These are phyloP conservation scores for Pangasius macronema DNA, from an alignment of 2,797 vertebrate species.

Conservation along the genomic window DNA sequence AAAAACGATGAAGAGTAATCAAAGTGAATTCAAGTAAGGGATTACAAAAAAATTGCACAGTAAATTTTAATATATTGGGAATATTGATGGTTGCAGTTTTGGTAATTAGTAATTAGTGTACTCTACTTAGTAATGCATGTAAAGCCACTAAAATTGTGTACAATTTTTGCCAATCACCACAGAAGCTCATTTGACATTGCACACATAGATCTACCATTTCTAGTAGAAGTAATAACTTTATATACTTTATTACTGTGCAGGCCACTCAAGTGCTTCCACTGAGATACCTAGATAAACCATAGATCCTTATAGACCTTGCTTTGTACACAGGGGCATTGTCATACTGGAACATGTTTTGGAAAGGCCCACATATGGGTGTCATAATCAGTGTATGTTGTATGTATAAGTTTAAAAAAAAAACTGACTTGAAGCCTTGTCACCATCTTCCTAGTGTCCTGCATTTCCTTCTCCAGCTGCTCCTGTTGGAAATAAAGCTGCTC, in stretches of 20 bases:
- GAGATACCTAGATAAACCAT: not conserved
- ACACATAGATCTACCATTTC: not conserved
- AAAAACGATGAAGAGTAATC: not conserved
- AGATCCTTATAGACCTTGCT: not conserved
- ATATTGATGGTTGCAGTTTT: not conserved
- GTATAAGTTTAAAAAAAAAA: not conserved
- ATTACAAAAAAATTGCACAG: not conserved
- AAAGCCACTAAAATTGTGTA: not conserved
- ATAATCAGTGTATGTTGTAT: not conserved
- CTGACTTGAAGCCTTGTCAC: constrained; percentile 93
- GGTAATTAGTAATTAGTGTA: too few relatives aligned
- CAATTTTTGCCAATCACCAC: not conserved
- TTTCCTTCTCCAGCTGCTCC: constrained; percentile 95
- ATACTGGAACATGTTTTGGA: not conserved
- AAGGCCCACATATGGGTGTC: not conserved
- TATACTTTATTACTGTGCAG: not conserved
- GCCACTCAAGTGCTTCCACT: not conserved
- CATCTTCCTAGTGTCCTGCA: constrained; percentile 98
- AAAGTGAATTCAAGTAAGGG: not conserved
- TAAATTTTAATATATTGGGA: not conserved
- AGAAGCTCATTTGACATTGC: not conserved
- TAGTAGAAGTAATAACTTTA: not conserved
- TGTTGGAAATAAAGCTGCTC: constrained; percentile 95
- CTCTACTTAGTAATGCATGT: not conserved
- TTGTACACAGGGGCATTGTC: not conserved